Evolutionary conservation across 2,113 vertebrate species (phyloP).

Genomic region (Forbesichthys papilliferus): DNA sequence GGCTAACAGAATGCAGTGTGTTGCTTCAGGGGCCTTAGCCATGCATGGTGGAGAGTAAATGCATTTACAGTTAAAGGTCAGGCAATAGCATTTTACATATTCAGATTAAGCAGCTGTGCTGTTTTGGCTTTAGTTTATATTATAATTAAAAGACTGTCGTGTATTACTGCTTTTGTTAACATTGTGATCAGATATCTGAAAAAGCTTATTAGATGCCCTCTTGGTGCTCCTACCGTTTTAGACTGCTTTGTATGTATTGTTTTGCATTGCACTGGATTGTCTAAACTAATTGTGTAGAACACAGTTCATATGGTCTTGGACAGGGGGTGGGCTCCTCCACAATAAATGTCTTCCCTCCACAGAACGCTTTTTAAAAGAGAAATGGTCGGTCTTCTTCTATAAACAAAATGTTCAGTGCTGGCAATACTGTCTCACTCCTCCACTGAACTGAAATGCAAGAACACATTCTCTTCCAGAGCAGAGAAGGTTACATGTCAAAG

Average conservation of each 20-base stretch:
- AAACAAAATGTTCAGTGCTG: slow-evolving; percentile 11
- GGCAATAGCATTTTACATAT: slow-evolving; percentile 24
- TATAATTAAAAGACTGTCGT: no score
- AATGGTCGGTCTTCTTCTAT: slow-evolving; percentile 6
- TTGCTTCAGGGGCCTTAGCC: slow-evolving; percentile 43
- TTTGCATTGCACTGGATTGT: neutral
- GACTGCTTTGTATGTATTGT: no score
- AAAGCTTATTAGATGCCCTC: neutral
- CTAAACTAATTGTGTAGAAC: neutral
- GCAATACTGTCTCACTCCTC: slow-evolving; percentile 9
- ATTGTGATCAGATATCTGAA: no score
- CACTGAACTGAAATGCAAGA: slow-evolving; percentile 9
- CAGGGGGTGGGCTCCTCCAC: neutral
- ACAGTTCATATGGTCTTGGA: neutral
- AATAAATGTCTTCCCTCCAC: neutral
- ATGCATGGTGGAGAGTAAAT: slow-evolving; percentile 39
- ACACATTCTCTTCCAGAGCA: neutral
- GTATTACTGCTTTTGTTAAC: no score
- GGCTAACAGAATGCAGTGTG: slow-evolving; percentile 45
- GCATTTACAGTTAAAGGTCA: slow-evolving; percentile 65
- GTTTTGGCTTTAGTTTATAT: no score
- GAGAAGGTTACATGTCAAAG: slow-evolving; percentile 1
- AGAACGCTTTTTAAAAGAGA: slow-evolving; percentile 6
- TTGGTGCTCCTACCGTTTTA: no score
- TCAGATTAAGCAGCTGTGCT: neutral